These are phyloP conservation scores for Eulemur rubriventer DNA, from an alignment of 2,797 vertebrate species.

Conservation along the genomic window DNA sequence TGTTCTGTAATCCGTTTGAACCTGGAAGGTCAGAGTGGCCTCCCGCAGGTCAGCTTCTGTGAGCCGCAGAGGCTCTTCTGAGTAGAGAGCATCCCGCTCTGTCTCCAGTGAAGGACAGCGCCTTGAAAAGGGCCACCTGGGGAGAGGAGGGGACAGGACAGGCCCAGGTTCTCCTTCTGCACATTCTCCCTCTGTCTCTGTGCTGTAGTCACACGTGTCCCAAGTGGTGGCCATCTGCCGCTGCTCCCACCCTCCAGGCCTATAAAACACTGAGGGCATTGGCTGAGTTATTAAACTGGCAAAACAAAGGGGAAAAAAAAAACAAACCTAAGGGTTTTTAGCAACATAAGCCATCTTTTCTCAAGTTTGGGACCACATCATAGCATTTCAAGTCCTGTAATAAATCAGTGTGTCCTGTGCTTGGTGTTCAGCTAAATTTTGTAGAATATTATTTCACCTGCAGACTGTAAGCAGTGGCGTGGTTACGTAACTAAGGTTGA, in stretches of 20 bases:
- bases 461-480: not conserved
- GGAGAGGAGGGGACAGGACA: no score
- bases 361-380: not conserved
- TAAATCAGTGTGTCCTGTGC: not conserved
- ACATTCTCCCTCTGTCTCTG: not conserved
- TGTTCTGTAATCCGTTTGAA: not conserved
- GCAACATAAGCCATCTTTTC: not conserved
- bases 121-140: not conserved
- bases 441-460: not conserved
- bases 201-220: no score
- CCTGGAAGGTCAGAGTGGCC: not conserved
- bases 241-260: no score
- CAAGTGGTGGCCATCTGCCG: fast-evolving
- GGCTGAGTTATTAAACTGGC: not conserved
- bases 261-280: not conserved
- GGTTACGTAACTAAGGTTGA: no score
- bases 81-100: fast-evolving
- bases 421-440: not conserved
- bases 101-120: not conserved
- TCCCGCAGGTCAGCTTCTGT: not conserved
- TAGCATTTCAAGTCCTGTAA: not conserved
- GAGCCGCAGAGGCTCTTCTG: not conserved
- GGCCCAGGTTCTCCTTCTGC: fast-evolving
- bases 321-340: not conserved
- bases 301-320: not conserved